These are phyloP conservation scores for Phenganax marumi DNA, from an alignment of 92 coral and sea anemone species.

Conservation along the genomic window DNA sequence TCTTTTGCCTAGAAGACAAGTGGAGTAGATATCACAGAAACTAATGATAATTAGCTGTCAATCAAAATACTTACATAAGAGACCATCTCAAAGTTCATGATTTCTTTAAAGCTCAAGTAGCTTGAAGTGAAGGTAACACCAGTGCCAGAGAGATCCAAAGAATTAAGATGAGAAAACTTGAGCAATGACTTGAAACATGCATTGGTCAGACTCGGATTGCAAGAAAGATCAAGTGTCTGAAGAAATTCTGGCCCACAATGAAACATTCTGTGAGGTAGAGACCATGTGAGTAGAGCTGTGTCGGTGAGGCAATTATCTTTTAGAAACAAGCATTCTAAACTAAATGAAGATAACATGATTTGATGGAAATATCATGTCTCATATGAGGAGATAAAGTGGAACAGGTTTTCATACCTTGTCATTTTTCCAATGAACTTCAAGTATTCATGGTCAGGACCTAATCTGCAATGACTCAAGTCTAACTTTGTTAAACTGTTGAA, in stretches of 20 bases:
- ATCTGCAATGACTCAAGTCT: constrained; percentile 79
- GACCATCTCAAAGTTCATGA: constrained; percentile 54
- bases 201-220: constrained; percentile 69
- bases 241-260: constrained; percentile 63
- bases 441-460: constrained; percentile 80
- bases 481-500: constrained; percentile 67
- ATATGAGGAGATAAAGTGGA: neutral
- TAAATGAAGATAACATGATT: constrained; percentile 11
- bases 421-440: constrained; percentile 65
- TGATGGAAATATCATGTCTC: neutral
- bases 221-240: constrained; percentile 69
- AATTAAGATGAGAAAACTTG: constrained; percentile 61
- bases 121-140: constrained; percentile 62
- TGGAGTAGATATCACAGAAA: neutral
- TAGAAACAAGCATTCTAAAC: constrained; percentile 67
- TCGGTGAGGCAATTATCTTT: constrained; percentile 84
- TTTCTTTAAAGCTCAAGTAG: constrained; percentile 49
- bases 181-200: constrained; percentile 55
- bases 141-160: constrained; percentile 81
- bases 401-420: constrained; percentile 52
- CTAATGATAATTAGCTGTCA: neutral
- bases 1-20: constrained; percentile 49
- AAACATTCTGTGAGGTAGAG: constrained; percentile 76
- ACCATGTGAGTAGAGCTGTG: constrained; percentile 63
- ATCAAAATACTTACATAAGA: constrained; percentile 54